phyloP scores from a whole-genome alignment of 2,113 vertebrate species.

The Myiopsitta monachus region DNA sequence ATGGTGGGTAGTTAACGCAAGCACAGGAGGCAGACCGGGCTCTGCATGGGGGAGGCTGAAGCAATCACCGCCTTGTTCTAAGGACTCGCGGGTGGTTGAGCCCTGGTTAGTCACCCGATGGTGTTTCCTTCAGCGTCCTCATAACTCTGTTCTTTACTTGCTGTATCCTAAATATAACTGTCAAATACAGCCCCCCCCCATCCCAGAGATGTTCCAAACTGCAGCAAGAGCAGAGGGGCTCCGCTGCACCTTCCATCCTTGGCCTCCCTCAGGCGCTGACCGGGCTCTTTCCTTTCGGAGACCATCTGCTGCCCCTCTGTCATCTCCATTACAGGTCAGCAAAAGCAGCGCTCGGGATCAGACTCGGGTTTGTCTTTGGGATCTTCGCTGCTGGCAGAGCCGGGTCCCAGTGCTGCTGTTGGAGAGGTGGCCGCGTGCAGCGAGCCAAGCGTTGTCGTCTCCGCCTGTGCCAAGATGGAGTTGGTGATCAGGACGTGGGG shows the following conservation, averaged over 20 bases:
- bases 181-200: rapidly evolving
- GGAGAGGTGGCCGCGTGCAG: background rate
- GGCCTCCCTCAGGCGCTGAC: rapidly evolving
- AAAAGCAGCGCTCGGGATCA: background rate
- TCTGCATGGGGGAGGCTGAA: rapidly evolving
- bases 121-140: background rate
- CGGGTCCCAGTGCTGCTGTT: background rate
- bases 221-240: background rate
- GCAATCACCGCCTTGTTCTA: rapidly evolving
- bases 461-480: rapidly evolving
- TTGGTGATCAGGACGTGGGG: background rate
- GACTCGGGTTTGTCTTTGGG: background rate
- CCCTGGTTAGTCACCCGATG: background rate
- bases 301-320: background rate
- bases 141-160: background rate
- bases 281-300: background rate
- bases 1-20: rapidly evolving
- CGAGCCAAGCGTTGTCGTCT: rapidly evolving
- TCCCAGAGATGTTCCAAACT: no score
- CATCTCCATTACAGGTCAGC: background rate
- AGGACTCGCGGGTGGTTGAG: background rate
- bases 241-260: background rate
- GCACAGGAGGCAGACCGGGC: rapidly evolving
- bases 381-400: background rate
- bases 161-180: background rate